Conservation (phyloP, 2,113 vertebrate species). For the Ophthalmolycus amberensis region DNA sequence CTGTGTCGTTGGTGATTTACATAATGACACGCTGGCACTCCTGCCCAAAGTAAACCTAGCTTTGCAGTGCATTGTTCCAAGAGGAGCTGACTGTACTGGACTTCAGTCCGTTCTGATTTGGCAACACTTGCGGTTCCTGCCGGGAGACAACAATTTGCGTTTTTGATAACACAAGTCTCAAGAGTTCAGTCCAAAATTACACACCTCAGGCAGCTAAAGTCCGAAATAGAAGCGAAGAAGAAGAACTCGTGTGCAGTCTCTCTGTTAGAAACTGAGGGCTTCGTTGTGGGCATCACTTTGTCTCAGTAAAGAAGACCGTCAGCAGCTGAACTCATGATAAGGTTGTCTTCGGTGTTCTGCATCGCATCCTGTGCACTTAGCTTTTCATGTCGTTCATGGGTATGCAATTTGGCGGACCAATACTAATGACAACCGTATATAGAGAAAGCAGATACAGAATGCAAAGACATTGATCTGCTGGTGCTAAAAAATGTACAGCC, state of each 20-base stretch:
- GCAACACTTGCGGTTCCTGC: background rate
- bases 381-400: too few relatives aligned
- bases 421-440: background rate
- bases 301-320: background rate
- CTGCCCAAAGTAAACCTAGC: constrained; percentile 1
- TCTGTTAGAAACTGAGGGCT: background rate
- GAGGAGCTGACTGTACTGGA: background rate
- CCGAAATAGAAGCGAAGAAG: background rate
- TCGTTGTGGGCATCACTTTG: background rate
- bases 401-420: background rate
- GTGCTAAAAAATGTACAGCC: background rate
- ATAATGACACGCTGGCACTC: constrained; percentile 48
- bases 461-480: background rate
- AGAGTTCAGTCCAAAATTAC: background rate
- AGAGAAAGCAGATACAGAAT: background rate
- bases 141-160: background rate
- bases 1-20: constrained; percentile 49
- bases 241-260: background rate
- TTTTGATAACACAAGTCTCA: constrained; percentile 3
- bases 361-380: background rate
- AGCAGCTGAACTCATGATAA: background rate
- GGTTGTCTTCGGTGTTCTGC: background rate
- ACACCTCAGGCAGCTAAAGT: background rate
- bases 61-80: constrained; percentile 17
- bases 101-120: background rate